These are phyloP conservation scores for Lucilia cuprina DNA, from an alignment of 1,140 invertebrate species.

Conservation along the genomic window DNA sequence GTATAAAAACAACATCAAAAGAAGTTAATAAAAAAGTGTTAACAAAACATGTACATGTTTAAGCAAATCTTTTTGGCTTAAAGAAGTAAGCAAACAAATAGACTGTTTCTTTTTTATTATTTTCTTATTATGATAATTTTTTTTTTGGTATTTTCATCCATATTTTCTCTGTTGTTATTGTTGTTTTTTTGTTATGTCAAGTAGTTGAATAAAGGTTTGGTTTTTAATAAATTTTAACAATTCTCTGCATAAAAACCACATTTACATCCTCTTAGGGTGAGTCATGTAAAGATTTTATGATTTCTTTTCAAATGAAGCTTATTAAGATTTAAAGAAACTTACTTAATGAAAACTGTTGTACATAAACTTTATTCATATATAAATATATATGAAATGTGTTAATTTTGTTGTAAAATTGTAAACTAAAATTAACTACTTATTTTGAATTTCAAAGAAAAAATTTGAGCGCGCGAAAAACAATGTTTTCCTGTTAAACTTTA, in stretches of 20 bases:
- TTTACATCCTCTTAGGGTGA: conserved; percentile 10
- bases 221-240: not conserved
- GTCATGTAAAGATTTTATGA: not conserved
- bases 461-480: not conserved
- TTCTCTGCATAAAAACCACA: not conserved
- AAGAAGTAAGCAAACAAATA: conserved; percentile 17
- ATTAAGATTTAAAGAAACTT: not conserved
- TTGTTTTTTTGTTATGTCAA: not conserved
- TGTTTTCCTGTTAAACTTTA: not conserved
- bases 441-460: not conserved
- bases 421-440: not conserved
- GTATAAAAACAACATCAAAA: not conserved
- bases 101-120: not conserved
- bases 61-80: conserved; percentile 9
- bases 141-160: not conserved
- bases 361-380: too few relatives aligned
- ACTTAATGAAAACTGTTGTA: too few relatives aligned
- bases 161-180: not conserved
- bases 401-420: not conserved
- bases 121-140: conserved; percentile 10
- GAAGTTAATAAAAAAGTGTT: conserved; percentile 24
- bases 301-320: not conserved
- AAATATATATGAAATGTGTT: too few relatives aligned
- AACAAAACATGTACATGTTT: conserved; percentile 29
- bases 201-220: not conserved